phyloP scores from a whole-genome alignment of 1,140 invertebrate genomes.

The Apis laboriosa region DNA sequence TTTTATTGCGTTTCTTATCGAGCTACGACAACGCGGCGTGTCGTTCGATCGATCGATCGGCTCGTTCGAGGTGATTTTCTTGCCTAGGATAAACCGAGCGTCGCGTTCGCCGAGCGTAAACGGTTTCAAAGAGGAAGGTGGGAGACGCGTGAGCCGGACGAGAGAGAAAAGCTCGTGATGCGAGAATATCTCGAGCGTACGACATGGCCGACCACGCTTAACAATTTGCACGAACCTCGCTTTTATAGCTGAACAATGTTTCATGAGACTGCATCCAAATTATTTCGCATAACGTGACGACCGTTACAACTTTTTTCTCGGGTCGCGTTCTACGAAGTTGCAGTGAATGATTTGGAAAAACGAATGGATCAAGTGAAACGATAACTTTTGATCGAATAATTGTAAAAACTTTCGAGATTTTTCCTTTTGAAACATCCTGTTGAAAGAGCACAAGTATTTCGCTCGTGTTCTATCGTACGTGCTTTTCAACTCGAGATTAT shows the following conservation, averaged over 20 bases:
- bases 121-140: constrained; percentile 21
- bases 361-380: no score
- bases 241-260: constrained; percentile 50
- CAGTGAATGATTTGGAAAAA: no score
- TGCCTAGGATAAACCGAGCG: background rate
- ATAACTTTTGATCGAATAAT: no score
- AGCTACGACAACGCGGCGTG: background rate
- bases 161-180: constrained; percentile 32
- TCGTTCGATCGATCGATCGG: constrained; percentile 5
- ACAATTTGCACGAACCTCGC: constrained; percentile 51
- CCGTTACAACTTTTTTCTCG: constrained; percentile 31
- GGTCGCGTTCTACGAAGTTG: no score
- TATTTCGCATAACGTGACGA: constrained; percentile 4
- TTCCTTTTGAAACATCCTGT: no score
- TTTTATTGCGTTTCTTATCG: constrained; percentile 7
- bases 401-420: no score
- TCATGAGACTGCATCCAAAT: constrained; percentile 37
- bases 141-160: constrained; percentile 28
- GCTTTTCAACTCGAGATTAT: no score
- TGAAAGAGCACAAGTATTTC: no score
- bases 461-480: no score
- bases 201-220: constrained; percentile 41
- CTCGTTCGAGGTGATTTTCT: background rate
- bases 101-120: background rate
- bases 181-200: constrained; percentile 33